phyloP scores from a whole-genome alignment of 1,140 invertebrate species.

The Drosophila navojoa region DNA sequence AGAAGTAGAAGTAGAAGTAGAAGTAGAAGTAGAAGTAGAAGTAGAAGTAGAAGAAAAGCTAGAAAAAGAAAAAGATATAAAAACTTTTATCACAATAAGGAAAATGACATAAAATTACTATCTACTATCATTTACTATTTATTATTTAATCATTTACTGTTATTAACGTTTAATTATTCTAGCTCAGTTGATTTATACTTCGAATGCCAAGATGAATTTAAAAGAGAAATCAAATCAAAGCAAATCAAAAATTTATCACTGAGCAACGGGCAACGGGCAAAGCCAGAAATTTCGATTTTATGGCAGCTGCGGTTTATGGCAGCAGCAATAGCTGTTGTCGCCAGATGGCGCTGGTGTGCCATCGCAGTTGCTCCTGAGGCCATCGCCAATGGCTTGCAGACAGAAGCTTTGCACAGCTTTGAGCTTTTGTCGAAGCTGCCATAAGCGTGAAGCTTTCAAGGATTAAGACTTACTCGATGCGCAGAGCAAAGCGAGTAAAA shows the following conservation, averaged over 20 bases:
- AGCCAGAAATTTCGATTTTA: neutral
- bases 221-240: neutral
- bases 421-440: neutral
- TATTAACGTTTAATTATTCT: too few species aligned
- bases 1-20: too few species aligned
- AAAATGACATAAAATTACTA: too few species aligned
- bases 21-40: too few species aligned
- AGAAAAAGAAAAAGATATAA: too few species aligned
- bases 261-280: neutral
- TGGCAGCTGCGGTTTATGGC: slow-evolving; percentile 1
- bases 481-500: neutral
- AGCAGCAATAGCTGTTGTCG: neutral
- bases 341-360: neutral
- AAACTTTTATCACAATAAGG: too few species aligned
- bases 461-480: neutral
- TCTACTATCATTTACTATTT: too few species aligned
- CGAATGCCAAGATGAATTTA: too few species aligned
- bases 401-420: neutral
- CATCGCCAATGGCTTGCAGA: neutral
- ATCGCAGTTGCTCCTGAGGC: neutral
- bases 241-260: neutral
- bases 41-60: neutral
- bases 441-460: neutral
- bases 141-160: too few species aligned
- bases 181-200: too few species aligned